Conservation (phyloP, 35 echinoderm and acorn worm genomes). For the Hemicentrotus pulcherrimus region DNA sequence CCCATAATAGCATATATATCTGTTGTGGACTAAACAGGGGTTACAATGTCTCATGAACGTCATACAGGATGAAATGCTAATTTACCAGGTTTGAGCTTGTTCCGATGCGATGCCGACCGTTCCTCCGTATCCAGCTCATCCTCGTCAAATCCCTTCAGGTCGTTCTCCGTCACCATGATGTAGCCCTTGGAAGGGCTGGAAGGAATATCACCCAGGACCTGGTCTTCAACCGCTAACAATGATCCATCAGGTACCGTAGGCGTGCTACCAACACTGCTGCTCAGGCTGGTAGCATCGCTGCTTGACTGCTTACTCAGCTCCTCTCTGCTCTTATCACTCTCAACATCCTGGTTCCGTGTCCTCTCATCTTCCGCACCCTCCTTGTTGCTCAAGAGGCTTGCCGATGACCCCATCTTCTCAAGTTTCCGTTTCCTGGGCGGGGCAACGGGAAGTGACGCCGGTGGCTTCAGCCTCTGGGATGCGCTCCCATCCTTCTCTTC, state of each 20-base stretch:
- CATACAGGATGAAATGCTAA: background rate
- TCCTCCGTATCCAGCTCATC: slow-evolving; percentile 45
- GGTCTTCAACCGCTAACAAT: background rate
- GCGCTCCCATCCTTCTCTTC: slow-evolving; percentile 43
- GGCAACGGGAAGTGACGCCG: slow-evolving; percentile 21
- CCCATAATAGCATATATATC: no score
- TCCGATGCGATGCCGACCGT: slow-evolving; percentile 85
- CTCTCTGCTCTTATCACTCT: background rate
- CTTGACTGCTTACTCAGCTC: slow-evolving; percentile 17
- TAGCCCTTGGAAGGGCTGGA: slow-evolving; percentile 57
- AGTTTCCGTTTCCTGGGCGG: slow-evolving; percentile 25
- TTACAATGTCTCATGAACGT: background rate
- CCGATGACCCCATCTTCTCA: background rate
- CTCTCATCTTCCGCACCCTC: slow-evolving; percentile 32
- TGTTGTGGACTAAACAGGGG: background rate
- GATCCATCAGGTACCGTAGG: slow-evolving; percentile 35
- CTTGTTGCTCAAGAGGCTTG: slow-evolving; percentile 24
- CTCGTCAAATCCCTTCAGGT: slow-evolving; percentile 73
- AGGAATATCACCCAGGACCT: background rate
- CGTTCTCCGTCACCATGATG: slow-evolving; percentile 82
- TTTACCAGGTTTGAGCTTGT: slow-evolving; percentile 96
- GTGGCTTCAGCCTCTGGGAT: slow-evolving; percentile 28
- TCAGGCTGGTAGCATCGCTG: slow-evolving; percentile 39
- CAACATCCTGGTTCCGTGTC: background rate
- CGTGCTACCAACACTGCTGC: slow-evolving; percentile 62